Percentiles rank a stretch among this genome's conserved stretches.
Conservation (phyloP, 2,888 invertebrate genomes). For the Meghimatium bilineatum region DNA sequence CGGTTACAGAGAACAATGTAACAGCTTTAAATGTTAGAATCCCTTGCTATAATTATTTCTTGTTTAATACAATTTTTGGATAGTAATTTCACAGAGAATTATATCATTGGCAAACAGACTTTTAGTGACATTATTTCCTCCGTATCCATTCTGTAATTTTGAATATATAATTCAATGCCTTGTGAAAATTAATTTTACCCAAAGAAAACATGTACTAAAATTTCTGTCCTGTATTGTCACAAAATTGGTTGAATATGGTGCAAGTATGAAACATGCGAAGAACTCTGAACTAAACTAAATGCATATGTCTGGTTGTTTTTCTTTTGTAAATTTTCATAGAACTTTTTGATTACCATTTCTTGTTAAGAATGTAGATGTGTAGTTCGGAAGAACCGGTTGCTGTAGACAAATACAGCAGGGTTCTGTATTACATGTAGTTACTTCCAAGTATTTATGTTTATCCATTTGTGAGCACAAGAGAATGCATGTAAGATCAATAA, state of each 20-base stretch:
- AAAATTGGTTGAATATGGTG: neutral
- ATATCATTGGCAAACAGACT: too few relatives aligned
- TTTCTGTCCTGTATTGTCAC: neutral
- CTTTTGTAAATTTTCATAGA: neutral
- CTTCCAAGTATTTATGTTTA: neutral
- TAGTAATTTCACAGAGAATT: too few relatives aligned
- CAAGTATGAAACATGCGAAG: neutral
- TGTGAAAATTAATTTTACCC: neutral
- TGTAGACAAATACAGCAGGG: neutral
- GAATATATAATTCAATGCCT: neutral
- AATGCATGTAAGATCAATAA: constrained; percentile 8
- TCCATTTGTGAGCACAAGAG: neutral
- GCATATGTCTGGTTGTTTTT: neutral
- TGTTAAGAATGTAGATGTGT: neutral
- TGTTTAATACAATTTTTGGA: too few relatives aligned
- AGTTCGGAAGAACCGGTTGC: neutral
- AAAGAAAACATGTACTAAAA: neutral
- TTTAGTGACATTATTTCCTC: neutral
- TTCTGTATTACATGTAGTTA: neutral
- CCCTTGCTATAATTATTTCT: too few relatives aligned
- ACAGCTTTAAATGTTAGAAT: too few relatives aligned
- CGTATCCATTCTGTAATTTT: neutral
- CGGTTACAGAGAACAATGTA: too few relatives aligned
- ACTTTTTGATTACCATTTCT: neutral
- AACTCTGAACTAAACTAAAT: neutral